Evolutionary conservation across 2,113 vertebrate genomes (phyloP), one percentile per base, ranked within the genome.

Genomic region (Lipotes vexillifer): DNA sequence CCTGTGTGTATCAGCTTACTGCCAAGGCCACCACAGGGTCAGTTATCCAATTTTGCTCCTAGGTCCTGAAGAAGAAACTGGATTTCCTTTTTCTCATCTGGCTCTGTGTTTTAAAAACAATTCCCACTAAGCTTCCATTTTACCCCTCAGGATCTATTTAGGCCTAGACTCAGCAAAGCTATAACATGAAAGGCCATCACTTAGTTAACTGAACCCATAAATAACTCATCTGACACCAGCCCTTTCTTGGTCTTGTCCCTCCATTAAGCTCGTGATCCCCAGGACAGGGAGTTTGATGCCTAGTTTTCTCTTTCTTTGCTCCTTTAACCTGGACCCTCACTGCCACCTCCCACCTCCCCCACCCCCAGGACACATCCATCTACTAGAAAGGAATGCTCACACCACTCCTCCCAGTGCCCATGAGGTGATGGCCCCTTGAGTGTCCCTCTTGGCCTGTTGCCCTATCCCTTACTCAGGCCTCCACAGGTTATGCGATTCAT

Each of bases 51-150:
- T 66, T 72, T 82, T 75, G 31, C 8, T 72, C 61, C 31, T 49
- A 44, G 44, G 49, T 92, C 80, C 17, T 87, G 80, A 97, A 55
- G 55, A 55, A 90, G 68, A 90, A 96, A 52, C 55, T 31, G 8
- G 8, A 27, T 71, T 95, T 94, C 38, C 38, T 82, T 91, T 90
- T 65, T 49, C 33, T 93, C 59, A 25, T 59, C 38, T 71, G 74
- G 31, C 27, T 89, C 66, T 41, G 25, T 52, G 36, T 90, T 69
- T n/a, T 5, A 75, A 66, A 91, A 66, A 41, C 46, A 55, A 17
- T 23, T 80, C 6, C 18, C 27, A 36, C 31, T 31, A 69, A 88
- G 31, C 8, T 63, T 93, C 3, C 0, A 0, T 74, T 88, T 88
- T 41, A 69, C 49, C 23, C 38, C 27, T 71, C 12, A 61, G 44